Conservation (phyloP, 1,140 invertebrate species). For the Lamellibrachia luymesi region DNA sequence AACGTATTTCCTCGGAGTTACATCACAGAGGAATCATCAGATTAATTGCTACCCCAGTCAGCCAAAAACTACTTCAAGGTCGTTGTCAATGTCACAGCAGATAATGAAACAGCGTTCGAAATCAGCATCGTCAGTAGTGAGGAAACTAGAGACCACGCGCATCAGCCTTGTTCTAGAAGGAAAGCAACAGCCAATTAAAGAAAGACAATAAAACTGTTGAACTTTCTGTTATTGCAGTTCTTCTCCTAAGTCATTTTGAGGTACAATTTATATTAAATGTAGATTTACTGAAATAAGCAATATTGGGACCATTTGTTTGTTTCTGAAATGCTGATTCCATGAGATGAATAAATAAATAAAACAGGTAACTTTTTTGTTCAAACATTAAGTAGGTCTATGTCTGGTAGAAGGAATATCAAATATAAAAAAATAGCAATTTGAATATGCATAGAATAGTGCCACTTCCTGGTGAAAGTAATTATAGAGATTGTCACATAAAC, state of each 20-base stretch:
- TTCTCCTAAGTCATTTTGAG: not conserved
- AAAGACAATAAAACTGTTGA: not conserved
- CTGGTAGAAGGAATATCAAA: no score
- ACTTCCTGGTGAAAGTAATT: no score
- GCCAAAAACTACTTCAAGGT: not conserved
- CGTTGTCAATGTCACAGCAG: not conserved
- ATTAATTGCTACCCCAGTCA: not conserved
- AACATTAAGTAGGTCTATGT: no score
- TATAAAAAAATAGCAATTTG: no score
- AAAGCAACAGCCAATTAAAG: not conserved
- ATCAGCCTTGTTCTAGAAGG: not conserved
- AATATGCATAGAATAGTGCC: no score
- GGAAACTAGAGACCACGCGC: not conserved
- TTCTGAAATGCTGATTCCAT: not conserved
- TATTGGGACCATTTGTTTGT: not conserved
- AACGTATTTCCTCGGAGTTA: not conserved
- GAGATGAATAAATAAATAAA: not conserved
- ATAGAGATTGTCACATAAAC: no score
- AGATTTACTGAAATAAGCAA: not conserved
- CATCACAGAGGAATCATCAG: not conserved
- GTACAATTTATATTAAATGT: not conserved
- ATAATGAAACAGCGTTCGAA: not conserved
- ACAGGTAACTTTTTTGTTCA: no score
- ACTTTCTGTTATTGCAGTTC: not conserved
- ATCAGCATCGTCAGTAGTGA: not conserved